phyloP scores from a whole-genome alignment of 2,888 invertebrate species.

The Oscheius sp. region DNA sequence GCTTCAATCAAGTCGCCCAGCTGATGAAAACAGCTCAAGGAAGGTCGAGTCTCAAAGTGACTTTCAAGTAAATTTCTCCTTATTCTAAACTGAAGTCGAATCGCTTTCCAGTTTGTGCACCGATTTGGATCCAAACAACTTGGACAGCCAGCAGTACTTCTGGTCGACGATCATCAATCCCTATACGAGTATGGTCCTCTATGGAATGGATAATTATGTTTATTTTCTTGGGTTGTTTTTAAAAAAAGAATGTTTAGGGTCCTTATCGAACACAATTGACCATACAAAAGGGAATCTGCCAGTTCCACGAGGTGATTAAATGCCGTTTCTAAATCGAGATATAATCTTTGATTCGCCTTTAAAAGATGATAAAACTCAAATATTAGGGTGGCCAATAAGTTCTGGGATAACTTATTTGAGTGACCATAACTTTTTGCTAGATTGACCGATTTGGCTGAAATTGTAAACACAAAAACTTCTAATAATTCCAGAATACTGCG shows the following conservation, averaged over 20 bases:
- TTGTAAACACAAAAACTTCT: too few relatives aligned
- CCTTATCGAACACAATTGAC: conserved; percentile 40
- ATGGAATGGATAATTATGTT: conserved; percentile 76
- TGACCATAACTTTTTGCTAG: too few relatives aligned
- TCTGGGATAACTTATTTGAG: too few relatives aligned
- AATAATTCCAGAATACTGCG: conserved; percentile 24
- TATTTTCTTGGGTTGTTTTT: background rate
- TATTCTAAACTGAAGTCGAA: background rate
- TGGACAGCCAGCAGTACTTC: conserved; percentile 76
- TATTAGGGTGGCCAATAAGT: too few relatives aligned
- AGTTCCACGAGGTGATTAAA: conserved; percentile 38
- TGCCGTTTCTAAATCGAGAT: too few relatives aligned
- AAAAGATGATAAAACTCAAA: too few relatives aligned
- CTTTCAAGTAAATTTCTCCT: conserved; percentile 38
- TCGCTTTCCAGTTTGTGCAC: conserved; percentile 42
- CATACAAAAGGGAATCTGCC: conserved; percentile 42
- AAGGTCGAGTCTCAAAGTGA: conserved; percentile 37
- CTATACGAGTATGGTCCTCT: conserved; percentile 90
- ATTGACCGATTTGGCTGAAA: too few relatives aligned
- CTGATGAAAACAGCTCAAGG: conserved; percentile 50
- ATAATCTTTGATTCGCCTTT: too few relatives aligned
- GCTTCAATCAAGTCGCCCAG: conserved; percentile 44
- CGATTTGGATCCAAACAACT: conserved; percentile 35
- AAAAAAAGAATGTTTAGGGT: conserved; percentile 18
- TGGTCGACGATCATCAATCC: conserved; percentile 84